These are phyloP conservation scores for Andrena flavipes DNA, from an alignment of 2,888 invertebrate species.

Conservation along the genomic window DNA sequence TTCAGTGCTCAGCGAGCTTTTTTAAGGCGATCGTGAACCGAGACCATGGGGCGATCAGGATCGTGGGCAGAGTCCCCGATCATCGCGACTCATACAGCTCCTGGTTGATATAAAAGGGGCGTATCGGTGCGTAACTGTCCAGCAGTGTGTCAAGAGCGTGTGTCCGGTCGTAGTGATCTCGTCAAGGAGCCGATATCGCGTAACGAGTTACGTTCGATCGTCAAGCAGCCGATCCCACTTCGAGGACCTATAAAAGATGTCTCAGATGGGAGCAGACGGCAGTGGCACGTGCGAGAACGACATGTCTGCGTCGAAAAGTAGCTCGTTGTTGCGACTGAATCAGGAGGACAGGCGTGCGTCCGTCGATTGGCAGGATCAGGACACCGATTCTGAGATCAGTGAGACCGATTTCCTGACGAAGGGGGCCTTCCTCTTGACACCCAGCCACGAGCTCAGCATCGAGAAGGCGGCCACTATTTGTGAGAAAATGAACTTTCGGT, in stretches of 20 bases:
- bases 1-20: conserved; percentile 1
- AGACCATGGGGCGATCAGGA: not conserved
- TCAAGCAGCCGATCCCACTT: conserved; percentile 58
- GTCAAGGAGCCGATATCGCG: conserved; percentile 66
- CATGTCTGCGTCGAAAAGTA: conserved; percentile 81
- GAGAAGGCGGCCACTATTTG: conserved; percentile 94
- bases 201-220: conserved; percentile 57
- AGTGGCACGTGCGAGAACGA: conserved; percentile 80
- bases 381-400: conserved; percentile 92
- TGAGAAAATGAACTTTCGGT: conserved; percentile 93
- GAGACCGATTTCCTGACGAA: conserved; percentile 92
- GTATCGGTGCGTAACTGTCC: conserved; percentile 56
- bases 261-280: conserved; percentile 74
- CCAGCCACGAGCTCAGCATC: conserved; percentile 94
- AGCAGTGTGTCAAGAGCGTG: conserved; percentile 55
- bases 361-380: conserved; percentile 86
- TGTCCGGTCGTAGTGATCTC: conserved; percentile 53
- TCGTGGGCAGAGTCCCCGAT: conserved; percentile 38
- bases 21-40: not conserved
- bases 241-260: conserved; percentile 79
- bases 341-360: conserved; percentile 85
- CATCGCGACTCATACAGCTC: conserved; percentile 9
- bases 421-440: conserved; percentile 93
- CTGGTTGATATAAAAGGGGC: conserved; percentile 58
- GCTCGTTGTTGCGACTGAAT: conserved; percentile 78